Conservation (phyloP, 35 echinoderm and acorn worm genomes). For the Heliocidaris erythrogramma region DNA sequence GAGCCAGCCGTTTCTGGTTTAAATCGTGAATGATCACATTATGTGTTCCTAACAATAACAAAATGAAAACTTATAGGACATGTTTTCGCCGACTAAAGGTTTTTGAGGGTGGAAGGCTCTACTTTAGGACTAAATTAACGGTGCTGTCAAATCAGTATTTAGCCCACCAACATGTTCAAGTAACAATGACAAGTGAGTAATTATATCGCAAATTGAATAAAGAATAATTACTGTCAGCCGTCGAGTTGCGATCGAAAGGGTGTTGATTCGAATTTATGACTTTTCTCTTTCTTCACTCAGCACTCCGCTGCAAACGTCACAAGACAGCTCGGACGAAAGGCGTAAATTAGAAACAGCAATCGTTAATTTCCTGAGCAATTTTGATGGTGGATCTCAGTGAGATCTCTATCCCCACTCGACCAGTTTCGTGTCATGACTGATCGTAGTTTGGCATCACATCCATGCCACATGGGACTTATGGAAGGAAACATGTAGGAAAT, state of each 20-base stretch:
- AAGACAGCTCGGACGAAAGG: background rate
- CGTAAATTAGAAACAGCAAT: constrained; percentile 24
- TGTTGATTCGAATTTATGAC: background rate
- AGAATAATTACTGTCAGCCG: background rate
- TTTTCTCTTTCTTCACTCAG: background rate
- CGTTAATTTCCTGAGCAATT: constrained; percentile 21
- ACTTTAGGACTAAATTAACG: background rate
- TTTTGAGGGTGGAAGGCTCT: background rate
- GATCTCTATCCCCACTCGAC: background rate
- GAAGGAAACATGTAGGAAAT: background rate
- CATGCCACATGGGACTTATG: background rate
- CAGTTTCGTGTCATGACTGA: constrained; percentile 34
- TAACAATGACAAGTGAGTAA: constrained; percentile 10
- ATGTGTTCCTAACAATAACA: background rate
- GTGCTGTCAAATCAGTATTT: background rate
- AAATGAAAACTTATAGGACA: background rate
- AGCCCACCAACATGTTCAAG: background rate
- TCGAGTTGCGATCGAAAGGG: background rate
- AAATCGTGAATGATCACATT: background rate
- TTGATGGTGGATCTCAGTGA: background rate
- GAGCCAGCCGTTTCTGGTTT: background rate
- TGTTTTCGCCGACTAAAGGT: background rate
- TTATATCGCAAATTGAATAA: background rate
- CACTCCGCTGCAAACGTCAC: background rate
- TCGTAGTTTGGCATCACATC: constrained; percentile 8